Percentiles rank a stretch among this genome's conserved stretches.
Conservation (phyloP, 2,888 invertebrate species). For the Melitaea athalia region DNA sequence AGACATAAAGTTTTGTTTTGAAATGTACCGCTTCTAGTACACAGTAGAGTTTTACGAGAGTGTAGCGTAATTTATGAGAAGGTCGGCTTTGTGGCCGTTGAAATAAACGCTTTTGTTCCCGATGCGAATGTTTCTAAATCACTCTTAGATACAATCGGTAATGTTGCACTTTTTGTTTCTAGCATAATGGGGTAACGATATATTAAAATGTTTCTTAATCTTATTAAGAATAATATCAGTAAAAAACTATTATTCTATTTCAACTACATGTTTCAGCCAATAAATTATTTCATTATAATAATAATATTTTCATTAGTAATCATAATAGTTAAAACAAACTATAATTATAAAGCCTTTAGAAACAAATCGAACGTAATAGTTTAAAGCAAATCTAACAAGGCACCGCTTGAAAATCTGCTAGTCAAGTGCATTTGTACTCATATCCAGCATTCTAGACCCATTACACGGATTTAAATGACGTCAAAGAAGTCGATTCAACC, state of each 20-base stretch:
- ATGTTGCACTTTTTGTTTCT: constrained; percentile 48
- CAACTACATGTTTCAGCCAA: not conserved
- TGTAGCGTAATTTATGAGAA: constrained; percentile 56
- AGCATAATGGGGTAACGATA: constrained; percentile 16
- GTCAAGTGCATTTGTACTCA: constrained; percentile 41
- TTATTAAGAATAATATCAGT: not conserved
- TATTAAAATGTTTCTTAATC: constrained; percentile 22
- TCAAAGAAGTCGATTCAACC: not conserved
- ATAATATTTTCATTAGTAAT: too few relatives aligned
- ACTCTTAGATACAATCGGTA: constrained; percentile 59
- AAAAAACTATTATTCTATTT: not conserved
- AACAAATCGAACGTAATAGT: constrained; percentile 29
- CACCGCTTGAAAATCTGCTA: constrained; percentile 31
- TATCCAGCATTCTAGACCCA: constrained; percentile 29
- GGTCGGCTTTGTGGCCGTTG: constrained; percentile 54
- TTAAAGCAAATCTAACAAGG: constrained; percentile 43
- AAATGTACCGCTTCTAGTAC: constrained; percentile 28
- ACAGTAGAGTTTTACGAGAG: constrained; percentile 33
- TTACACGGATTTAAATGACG: constrained; percentile 13
- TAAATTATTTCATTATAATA: too few relatives aligned
- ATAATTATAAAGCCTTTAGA: not conserved
- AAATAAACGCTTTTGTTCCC: constrained; percentile 58
- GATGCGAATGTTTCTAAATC: constrained; percentile 62
- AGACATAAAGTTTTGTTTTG: constrained; percentile 17
- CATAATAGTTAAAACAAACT: not conserved